These are phyloP conservation scores for Eilema sororculum DNA, from an alignment of 2,888 invertebrate species.

Conservation along the genomic window DNA sequence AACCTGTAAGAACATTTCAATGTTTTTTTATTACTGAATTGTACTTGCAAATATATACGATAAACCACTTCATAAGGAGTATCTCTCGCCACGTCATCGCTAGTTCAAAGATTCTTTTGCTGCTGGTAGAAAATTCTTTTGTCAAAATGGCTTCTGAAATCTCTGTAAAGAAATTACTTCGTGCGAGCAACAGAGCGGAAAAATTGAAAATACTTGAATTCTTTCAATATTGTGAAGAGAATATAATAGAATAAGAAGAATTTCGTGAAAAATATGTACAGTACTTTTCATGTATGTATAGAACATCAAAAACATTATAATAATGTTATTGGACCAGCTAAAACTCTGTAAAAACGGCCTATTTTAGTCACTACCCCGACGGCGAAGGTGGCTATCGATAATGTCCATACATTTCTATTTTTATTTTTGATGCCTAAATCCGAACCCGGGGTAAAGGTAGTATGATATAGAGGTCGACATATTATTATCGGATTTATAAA, in stretches of 20 bases:
- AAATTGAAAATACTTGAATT: slow-evolving; percentile 48
- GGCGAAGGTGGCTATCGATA: background rate
- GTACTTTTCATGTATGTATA: too few species aligned
- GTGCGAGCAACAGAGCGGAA: slow-evolving; percentile 42
- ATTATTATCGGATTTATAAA: background rate
- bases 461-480: background rate
- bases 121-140: slow-evolving; percentile 66
- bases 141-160: slow-evolving; percentile 58
- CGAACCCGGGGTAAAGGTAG: background rate
- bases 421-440: background rate
- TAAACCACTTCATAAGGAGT: slow-evolving; percentile 45
- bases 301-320: background rate
- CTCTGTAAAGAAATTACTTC: slow-evolving; percentile 47
- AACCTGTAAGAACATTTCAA: background rate
- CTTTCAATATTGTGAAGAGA: slow-evolving; percentile 23
- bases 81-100: slow-evolving; percentile 44
- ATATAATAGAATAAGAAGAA: background rate
- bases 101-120: slow-evolving; percentile 61
- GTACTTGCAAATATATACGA: background rate
- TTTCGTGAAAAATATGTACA: background rate
- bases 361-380: background rate
- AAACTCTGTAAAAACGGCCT: background rate
- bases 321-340: background rate
- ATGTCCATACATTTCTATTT: background rate
- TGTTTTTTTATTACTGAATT: background rate